A percentile compares a stretch with the other conserved stretches of the same genome.
Conservation (phyloP, 2,113 vertebrate genomes). For the Ophiodon elongatus region DNA sequence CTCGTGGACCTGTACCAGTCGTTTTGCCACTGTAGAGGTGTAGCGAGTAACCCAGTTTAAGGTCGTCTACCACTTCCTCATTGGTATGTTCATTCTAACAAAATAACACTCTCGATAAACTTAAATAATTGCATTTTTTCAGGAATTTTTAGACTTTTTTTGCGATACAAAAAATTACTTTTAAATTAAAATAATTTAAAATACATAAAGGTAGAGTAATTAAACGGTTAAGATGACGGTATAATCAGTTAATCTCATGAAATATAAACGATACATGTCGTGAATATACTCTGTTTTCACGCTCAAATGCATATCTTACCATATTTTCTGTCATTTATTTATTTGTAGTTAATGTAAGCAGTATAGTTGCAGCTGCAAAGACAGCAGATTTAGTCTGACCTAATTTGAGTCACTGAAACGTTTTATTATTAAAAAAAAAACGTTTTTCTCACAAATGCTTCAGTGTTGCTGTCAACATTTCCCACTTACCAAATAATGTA, state of each 20-base stretch:
- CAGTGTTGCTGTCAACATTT: neutral
- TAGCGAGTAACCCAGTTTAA: neutral
- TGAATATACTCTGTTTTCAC: neutral
- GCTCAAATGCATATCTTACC: neutral
- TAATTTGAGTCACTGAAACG: neutral
- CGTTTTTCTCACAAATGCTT: neutral
- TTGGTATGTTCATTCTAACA: neutral
- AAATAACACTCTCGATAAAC: neutral
- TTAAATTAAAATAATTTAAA: too few relatives aligned
- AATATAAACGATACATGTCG: too few relatives aligned
- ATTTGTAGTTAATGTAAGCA: neutral
- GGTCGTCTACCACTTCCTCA: neutral
- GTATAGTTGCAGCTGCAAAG: neutral
- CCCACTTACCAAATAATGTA: neutral
- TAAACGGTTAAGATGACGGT: neutral
- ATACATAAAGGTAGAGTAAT: too few relatives aligned
- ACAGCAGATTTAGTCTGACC: neutral
- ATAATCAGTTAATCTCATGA: neutral
- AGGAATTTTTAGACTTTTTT: neutral
- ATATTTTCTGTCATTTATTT: neutral
- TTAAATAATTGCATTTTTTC: neutral
- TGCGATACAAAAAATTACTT: neutral
- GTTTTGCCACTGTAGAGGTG: neutral
- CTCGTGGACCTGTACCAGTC: neutral
- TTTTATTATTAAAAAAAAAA: neutral